phyloP scores from a whole-genome alignment of 2,113 vertebrate species.

The Heterotis niloticus region DNA sequence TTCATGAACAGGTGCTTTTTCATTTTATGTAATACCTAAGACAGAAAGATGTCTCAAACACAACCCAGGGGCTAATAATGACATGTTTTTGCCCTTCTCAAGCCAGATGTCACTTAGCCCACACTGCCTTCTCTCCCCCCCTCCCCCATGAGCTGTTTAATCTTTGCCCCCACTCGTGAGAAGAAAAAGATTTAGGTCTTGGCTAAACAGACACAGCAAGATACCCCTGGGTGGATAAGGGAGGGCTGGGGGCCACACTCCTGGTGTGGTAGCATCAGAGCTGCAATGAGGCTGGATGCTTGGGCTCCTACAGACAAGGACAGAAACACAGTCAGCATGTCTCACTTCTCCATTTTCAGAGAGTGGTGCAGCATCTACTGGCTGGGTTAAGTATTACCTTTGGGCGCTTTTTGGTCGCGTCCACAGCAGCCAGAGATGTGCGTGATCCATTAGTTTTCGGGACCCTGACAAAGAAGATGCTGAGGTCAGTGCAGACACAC shows the following conservation, averaged over 20 bases:
- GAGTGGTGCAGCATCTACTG: constrained; percentile 54
- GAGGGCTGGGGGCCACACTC: not conserved
- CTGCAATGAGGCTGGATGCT: not conserved
- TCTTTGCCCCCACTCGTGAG: too few species aligned
- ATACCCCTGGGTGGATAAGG: not conserved
- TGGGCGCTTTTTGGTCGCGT: not conserved
- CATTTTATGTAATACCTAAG: too few species aligned
- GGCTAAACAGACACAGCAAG: too few species aligned
- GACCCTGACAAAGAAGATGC: not conserved
- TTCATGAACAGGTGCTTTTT: too few species aligned
- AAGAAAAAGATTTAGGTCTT: too few species aligned
- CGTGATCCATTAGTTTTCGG: not conserved
- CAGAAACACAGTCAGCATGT: not conserved
- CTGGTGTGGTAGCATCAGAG: not conserved
- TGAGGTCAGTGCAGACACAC: not conserved
- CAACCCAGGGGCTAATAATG: too few species aligned
- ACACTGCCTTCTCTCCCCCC: too few species aligned
- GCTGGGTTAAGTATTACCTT: constrained; percentile 42
- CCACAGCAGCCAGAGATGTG: not conserved
- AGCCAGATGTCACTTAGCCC: too few species aligned
- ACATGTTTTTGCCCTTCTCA: too few species aligned
- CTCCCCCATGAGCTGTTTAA: too few species aligned
- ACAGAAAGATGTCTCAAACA: too few species aligned
- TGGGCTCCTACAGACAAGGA: not conserved
- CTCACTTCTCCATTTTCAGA: constrained; percentile 30